These are phyloP conservation scores for Pedetes capensis DNA, from an alignment of 2,113 vertebrate genomes.

Conservation along the genomic window DNA sequence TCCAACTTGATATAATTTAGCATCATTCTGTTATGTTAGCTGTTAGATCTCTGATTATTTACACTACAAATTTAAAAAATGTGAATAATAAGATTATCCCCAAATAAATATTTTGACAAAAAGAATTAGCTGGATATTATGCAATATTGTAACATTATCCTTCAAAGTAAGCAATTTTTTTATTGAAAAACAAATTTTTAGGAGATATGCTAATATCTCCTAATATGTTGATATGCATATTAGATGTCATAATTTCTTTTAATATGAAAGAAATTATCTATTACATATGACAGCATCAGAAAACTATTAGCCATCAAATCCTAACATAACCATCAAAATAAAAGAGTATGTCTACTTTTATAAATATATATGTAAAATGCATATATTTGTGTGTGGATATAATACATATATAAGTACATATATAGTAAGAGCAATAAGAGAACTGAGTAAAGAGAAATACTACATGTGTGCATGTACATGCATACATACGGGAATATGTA, in stretches of 20 bases:
- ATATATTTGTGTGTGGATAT: not conserved
- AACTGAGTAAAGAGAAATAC: not conserved
- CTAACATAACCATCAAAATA: not conserved
- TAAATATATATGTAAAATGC: not conserved
- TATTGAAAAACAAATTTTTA: not conserved
- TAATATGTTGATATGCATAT: not conserved
- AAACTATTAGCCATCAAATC: not conserved
- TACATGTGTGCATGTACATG: not conserved
- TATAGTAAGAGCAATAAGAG: not conserved
- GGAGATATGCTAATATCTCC: too few species aligned
- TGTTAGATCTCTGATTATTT: conserved; percentile 5
- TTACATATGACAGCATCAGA: not conserved
- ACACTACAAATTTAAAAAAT: not conserved
- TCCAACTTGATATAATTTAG: not conserved
- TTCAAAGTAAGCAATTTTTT: not conserved
- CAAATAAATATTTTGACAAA: not conserved
- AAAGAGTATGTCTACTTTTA: not conserved
- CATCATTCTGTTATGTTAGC: not conserved
- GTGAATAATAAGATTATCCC: not conserved
- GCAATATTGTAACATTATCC: not conserved
- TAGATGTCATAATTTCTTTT: not conserved
- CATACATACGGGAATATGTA: not conserved
- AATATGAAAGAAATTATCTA: not conserved
- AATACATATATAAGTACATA: not conserved
- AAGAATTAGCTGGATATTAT: not conserved